Evolutionary conservation across 2,888 invertebrate species (phyloP), one percentile per base, ranked within the genome.

Genomic region (Eupithecia insigniata): DNA sequence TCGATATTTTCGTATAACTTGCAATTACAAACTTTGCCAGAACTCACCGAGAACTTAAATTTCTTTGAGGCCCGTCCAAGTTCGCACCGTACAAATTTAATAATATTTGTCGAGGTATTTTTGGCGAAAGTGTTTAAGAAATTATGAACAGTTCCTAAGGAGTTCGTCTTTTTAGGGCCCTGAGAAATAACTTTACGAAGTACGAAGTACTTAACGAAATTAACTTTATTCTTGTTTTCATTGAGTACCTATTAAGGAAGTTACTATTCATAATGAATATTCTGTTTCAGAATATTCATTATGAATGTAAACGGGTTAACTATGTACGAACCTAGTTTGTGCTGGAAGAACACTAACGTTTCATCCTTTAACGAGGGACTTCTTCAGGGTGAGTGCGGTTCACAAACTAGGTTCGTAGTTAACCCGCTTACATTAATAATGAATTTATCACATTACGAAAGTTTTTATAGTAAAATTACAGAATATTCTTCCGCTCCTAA

Each of bases 81-180:
- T 68, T 70, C 18, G 34, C 4, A n/a, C 22, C 64, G n/a, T n/a
- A n/a, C 51, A 72, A 72, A 68, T 70, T 72, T 75, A 70, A 72
- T 75, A 72, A 72, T 75, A 72, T 70, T 51, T 55, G 64, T 66
- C 43, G 66, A 70, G 68, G 65, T 72, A 72, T 72, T 75, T 74
- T 75, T 66, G n/a, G 43, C 55, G 66, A 46, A 61, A 34, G 64
- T 68, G 46, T 67, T 62, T 61, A 72, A 65, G 51, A 72, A 72
- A 72, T 72, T 66, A 75, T 67, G 61, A 70, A 68, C 65, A 65
- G 62, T 66, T 66, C 32, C n/a, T 6, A 26, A 68, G 62, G 39
- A 69, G 72, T 65, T 67, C 70, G 67, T 64, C 64, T 67, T 72
- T 70, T 43, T 39, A 69, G 46, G 34, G 67, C 39, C 66, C 60